Evolutionary conservation across 2,888 invertebrate genomes (phyloP), one percentile per base, ranked within the genome.

Genomic region (Piscicola geometra): DNA sequence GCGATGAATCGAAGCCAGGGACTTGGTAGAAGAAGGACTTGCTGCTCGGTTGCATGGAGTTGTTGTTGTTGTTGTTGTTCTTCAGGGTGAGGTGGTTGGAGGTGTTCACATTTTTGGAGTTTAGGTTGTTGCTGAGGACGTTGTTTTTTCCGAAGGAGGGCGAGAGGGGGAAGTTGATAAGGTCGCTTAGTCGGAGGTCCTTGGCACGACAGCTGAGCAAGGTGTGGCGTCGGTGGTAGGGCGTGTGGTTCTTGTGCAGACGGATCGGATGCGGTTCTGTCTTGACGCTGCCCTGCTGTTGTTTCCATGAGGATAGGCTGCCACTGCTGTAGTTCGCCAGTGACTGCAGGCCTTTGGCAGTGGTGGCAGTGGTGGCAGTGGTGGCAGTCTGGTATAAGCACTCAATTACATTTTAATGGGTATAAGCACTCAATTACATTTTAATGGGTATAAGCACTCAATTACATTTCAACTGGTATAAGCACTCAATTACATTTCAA

Each of bases 211-310:
- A 36, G 21, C 64, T 85, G 50, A 79, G 79, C 64, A 81, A 78
- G 5, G 82, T 81, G 32, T 81, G 80, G 28, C 86, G 82, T 66
- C 85, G 82, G 81, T 86, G 86, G 81, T 86, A 86, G 30, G 86
- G 84, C 30, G 81, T 80, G 56, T 81, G 78, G 68, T 81, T 81
- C 18, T 84, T 80, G 25, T 81, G 77, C 25, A 82, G 81, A 25
- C 83, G 81, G 70, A 82, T 82, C 71, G 84, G 81, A 28, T 84
- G 84, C 0, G 80, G 73, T 76, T 83, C 83, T 25, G 84, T 83
- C 33, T 75, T 71, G 32, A 32, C 32, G 35, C 64, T 30, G 12
- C 33, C 33, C 75, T 73, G 73, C 28, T 73, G 73, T 25, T 73
- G 73, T 25, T 73, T 73, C 73, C 73, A 73, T 18, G 73, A 60